Evolutionary conservation across 2,888 invertebrate genomes (phyloP).

Genomic region (Aelia acuminata): DNA sequence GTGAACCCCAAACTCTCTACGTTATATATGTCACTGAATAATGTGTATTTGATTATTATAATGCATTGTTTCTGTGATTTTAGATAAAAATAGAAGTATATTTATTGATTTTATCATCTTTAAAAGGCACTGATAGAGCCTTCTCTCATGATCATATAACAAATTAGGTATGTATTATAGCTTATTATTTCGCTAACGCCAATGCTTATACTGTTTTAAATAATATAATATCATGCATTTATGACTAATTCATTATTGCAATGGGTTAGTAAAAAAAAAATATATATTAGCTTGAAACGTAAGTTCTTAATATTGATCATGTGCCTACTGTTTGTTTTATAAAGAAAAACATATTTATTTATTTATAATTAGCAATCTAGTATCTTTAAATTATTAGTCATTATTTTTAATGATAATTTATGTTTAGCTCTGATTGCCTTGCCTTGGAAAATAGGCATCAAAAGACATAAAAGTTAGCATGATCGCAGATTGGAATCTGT

Average conservation of each 20-base stretch:
- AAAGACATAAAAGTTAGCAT: no score
- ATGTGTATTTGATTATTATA: constrained; percentile 10
- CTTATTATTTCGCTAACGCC: constrained; percentile 6
- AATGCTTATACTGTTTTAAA: constrained; percentile 26
- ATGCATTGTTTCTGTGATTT: constrained; percentile 33
- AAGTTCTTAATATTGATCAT: constrained; percentile 18
- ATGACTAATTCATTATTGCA: background rate
- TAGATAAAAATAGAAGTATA: constrained; percentile 15
- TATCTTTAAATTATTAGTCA: no score
- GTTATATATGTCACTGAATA: background rate
- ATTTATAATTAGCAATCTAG: background rate
- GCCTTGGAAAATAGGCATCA: constrained; percentile 26
- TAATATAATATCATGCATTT: constrained; percentile 26
- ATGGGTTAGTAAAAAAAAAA: background rate
- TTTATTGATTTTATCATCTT: constrained; percentile 32
- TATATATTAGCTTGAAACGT: constrained; percentile 13
- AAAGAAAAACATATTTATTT: background rate
- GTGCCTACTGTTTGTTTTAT: background rate
- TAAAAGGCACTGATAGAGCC: constrained; percentile 27
- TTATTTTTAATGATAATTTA: background rate
- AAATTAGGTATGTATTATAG: constrained; percentile 20
- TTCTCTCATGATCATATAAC: constrained; percentile 31
- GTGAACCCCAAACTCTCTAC: background rate
- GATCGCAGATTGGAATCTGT: no score
- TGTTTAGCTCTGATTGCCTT: background rate